Evolutionary conservation across 2,797 vertebrate species (phyloP).

Genomic region (Thaleichthys pacificus): DNA sequence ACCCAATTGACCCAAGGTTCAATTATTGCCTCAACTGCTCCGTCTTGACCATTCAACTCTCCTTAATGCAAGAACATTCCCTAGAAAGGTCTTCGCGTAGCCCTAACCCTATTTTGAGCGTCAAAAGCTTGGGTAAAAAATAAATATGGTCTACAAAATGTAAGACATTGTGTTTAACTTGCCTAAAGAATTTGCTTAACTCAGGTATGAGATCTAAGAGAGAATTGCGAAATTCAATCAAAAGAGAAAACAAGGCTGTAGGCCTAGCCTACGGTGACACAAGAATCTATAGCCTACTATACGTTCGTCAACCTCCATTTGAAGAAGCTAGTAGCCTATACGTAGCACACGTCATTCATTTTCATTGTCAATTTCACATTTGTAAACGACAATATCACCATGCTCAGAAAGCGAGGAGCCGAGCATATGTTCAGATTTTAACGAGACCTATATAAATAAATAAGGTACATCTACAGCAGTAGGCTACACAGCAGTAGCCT

Average conservation of each 20-base stretch:
- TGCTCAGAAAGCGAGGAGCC: not conserved
- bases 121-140: too few species aligned
- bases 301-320: not conserved
- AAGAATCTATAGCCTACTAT: not conserved
- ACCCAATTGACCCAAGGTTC: not conserved
- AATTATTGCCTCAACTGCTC: not conserved
- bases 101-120: not conserved
- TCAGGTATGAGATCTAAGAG: not conserved
- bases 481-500: not conserved
- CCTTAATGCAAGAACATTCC: not conserved
- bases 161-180: too few species aligned
- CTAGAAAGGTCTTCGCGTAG: not conserved
- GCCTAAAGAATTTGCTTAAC: not conserved
- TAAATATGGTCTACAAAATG: too few species aligned
- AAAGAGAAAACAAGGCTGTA: not conserved
- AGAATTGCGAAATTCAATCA: not conserved
- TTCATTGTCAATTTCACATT: not conserved
- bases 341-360: not conserved
- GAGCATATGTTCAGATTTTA: not conserved
- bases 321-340: not conserved
- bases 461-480: not conserved
- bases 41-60: too few species aligned
- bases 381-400: not conserved
- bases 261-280: not conserved
- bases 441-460: not conserved